Percentiles rank a stretch among this genome's conserved stretches.
Conservation (phyloP, 2,113 vertebrate genomes). For the Pollachius pollachius region DNA sequence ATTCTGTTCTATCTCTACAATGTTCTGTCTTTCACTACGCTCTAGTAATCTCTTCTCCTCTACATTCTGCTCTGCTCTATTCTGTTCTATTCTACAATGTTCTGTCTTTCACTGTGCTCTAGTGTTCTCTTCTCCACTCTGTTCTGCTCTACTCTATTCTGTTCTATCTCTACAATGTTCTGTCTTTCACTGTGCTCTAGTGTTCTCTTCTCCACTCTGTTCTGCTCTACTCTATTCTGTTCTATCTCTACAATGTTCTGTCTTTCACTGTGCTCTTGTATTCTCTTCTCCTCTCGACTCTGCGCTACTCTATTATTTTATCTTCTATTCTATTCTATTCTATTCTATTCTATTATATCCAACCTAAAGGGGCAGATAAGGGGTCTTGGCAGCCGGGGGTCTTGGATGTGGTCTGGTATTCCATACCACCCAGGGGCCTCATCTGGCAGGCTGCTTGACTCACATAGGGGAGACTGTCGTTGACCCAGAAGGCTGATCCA, state of each 20-base stretch:
- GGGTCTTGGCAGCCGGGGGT: constrained; percentile 41
- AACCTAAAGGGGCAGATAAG: background rate
- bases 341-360: background rate
- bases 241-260: too few relatives aligned
- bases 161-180: too few relatives aligned
- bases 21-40: too few relatives aligned
- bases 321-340: background rate
- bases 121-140: background rate
- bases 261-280: too few relatives aligned
- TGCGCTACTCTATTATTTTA: too few relatives aligned
- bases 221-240: background rate
- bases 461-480: constrained; percentile 38
- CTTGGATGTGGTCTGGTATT: constrained; percentile 35
- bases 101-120: too few relatives aligned
- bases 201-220: background rate
- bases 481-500: constrained; percentile 33
- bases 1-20: too few relatives aligned
- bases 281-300: too few relatives aligned
- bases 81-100: too few relatives aligned
- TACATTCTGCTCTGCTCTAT: too few relatives aligned
- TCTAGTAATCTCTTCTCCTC: too few relatives aligned
- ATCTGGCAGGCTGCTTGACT: constrained; percentile 46
- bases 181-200: too few relatives aligned
- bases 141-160: background rate
- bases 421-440: constrained; percentile 32